Base-by-base conservation (phyloP, 2,113 vertebrate species). In the Scomber scombrus region DNA sequence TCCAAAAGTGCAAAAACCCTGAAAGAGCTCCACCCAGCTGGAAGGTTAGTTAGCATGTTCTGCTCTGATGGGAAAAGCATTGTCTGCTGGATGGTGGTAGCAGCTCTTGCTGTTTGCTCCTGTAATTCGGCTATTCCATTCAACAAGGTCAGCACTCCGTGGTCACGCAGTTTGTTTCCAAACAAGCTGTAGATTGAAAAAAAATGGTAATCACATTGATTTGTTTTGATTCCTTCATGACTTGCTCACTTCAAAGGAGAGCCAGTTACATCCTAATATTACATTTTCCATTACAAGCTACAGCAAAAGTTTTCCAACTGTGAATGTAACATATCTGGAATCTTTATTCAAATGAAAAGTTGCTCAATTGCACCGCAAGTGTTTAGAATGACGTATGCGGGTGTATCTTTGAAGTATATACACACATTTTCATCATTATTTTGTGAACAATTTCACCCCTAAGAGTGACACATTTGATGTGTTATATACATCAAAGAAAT, bases 151-250 rank as follows among this genome's bases (percentile, higher is more conserved):
- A 89, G 74, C 56, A 92, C 71, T 18, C 95, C 95, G 16, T 89
- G 79, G 85, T 96, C 95, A 14, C 94, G 93, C 67, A 96, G 81
- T 70, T 89, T 88, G 88, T 96, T 96, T 72, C 95, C 95, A 91
- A 96, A 95, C 81, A 96, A 88, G 78, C 95, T 96, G 85, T 2
- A 46, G 31, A 85, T 55, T 72, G 43, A 34, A 75, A 45, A 51
- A 72, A 31, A 70, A 9, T 11, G 51, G 67, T 78, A 23, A 71
- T 71, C 26, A 51, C 60, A 13, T 51, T 62, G 66, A 77, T 45
- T 66, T 3, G 51, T 51, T 47, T 50, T 5, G 11, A 67, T 49
- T 76, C 43, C 19, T 49, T 40, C 23, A 50, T 56, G 15, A 49
- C 19, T 56, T n/a, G 9, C 31, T 85, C 15, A 7, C 14, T 61